phyloP scores from a whole-genome alignment of 2,888 invertebrate genomes.

The Caenorhabditis afra region DNA sequence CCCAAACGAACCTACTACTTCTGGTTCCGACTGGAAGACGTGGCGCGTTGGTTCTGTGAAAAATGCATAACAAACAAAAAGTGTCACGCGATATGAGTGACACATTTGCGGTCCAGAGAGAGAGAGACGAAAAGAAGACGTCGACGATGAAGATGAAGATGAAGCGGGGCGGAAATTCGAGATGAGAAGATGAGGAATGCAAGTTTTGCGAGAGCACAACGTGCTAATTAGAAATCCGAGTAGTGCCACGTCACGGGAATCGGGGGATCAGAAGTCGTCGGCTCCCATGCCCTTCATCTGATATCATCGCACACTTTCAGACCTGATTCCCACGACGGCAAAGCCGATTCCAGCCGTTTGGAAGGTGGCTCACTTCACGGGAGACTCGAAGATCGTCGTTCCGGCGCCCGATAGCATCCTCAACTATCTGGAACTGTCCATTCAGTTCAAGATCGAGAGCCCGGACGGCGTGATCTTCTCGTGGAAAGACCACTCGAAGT shows the following conservation, averaged over 20 bases:
- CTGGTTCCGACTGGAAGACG: too few species aligned
- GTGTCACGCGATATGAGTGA: slow-evolving; percentile 49
- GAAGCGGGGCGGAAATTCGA: slow-evolving; percentile 29
- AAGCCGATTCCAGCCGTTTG: slow-evolving; percentile 15
- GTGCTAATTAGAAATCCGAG: slow-evolving; percentile 4
- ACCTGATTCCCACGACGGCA: neutral
- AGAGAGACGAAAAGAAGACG: neutral
- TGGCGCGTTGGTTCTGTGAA: slow-evolving; percentile 10
- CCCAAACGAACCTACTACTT: slow-evolving; percentile 27
- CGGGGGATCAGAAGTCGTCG: too few species aligned
- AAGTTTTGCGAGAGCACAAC: slow-evolving; percentile 3
- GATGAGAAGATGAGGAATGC: slow-evolving; percentile 27
- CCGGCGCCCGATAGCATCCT: slow-evolving; percentile 48
- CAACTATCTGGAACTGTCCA: slow-evolving; percentile 47
- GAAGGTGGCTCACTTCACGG: slow-evolving; percentile 54
- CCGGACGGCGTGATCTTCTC: slow-evolving; percentile 62
- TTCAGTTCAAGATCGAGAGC: slow-evolving; percentile 55
- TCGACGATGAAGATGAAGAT: slow-evolving; percentile 2
- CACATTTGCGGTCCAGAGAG: slow-evolving; percentile 29
- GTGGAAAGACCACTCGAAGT: slow-evolving; percentile 62
- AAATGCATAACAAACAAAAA: slow-evolving; percentile 51
- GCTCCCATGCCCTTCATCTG: too few species aligned
- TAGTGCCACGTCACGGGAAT: neutral
- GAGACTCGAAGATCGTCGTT: slow-evolving; percentile 27
- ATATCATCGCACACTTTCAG: too few species aligned